phyloP scores from a whole-genome alignment of 2,797 vertebrate species.

The Platalea minor region DNA sequence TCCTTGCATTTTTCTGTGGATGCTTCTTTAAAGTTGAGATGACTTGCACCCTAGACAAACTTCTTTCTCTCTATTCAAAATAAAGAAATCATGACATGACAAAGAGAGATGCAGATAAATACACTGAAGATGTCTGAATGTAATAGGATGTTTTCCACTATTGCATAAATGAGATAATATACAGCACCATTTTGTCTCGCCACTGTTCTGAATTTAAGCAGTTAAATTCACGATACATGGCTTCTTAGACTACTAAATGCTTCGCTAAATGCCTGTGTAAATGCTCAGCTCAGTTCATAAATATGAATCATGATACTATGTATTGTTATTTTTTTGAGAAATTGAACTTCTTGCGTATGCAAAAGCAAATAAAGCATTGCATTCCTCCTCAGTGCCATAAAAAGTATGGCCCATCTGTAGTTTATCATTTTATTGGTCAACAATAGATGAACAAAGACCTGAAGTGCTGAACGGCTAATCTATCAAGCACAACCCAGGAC shows the following conservation, averaged over 20 bases:
- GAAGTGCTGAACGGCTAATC: constrained; percentile 40
- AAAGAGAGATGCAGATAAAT: background rate
- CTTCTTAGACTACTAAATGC: background rate
- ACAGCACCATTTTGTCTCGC: background rate
- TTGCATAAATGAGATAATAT: background rate
- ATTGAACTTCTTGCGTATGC: constrained; percentile 32
- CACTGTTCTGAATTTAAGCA: background rate
- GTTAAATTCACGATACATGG: background rate
- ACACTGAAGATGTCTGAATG: background rate
- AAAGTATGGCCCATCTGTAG: constrained; percentile 34
- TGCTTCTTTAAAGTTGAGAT: background rate
- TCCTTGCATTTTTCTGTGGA: background rate
- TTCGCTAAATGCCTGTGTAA: background rate
- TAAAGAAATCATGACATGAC: background rate
- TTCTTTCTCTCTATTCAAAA: background rate
- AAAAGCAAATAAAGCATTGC: constrained; percentile 48
- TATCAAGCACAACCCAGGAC: constrained; percentile 26
- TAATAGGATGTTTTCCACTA: background rate
- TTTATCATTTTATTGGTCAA: constrained; percentile 51
- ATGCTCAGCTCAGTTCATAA: background rate
- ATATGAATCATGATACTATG: background rate
- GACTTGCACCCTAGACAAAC: background rate
- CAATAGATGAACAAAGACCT: constrained; percentile 51
- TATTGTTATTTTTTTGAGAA: constrained; percentile 54
- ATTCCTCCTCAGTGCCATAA: constrained; percentile 10